Evolutionary conservation across 2,888 invertebrate genomes (phyloP), one percentile per base, ranked within the genome.

Genomic region (Drosophila limbata): DNA sequence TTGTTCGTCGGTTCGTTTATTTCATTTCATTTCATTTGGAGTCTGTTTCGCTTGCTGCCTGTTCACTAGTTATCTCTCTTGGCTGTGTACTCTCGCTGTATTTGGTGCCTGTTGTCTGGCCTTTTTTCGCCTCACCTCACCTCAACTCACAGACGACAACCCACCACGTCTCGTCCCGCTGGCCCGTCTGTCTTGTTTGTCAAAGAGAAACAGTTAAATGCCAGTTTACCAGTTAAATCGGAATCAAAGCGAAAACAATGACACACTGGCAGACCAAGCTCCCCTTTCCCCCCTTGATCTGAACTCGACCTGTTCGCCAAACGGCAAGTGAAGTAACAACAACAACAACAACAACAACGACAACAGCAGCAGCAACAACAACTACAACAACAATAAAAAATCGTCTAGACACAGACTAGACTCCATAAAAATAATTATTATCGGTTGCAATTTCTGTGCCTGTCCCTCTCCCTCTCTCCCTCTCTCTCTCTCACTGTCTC

Each of bases 361-460:
- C 55, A 60, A 15, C 68, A 66, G 40, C 63, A 67, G 57, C 81
- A 75, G 37, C 76, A 72, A 74, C 76, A 87, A 76, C 60, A 76
- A 74, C 33, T 70, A 77, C 83, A 90, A 91, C 91, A 92, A 92
- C 91, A 86, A 81, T 85, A 91, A 92, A 92, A 91, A 86, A 81
- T 85, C 89, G 92, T 92, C 92, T 92, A 92, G 92, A 92, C 92
- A 90, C 81, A 91, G 92, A 92, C 92, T 92, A 92, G 92, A 92
- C 92, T 92, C 91, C 91, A 92, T 92, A 92, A 92, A 92, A 92
- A 92, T 92, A 92, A 92, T 92, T 92, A 92, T 92, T 92, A 92
- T 92, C 92, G 92, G 92, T 83, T 91, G 91, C 91, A 91, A 91
- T 92, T 91, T 91, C 92, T 92, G 89, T 83, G 90, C 82, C 84